Conservation (phyloP, 2,797 vertebrate species). For the Crotalus adamanteus region DNA sequence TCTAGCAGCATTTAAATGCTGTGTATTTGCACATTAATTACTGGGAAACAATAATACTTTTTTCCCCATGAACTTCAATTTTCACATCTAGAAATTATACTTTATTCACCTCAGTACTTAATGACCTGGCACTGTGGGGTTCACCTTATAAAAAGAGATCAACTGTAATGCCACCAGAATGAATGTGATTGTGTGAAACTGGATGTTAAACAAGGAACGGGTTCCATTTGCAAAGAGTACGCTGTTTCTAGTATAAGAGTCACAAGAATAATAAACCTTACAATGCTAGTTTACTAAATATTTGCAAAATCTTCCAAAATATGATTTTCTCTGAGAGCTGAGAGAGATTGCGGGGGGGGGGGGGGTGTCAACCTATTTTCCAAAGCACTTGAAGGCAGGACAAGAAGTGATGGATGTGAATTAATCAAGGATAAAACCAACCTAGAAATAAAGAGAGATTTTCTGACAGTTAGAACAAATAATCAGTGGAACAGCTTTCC, state of each 20-base stretch:
- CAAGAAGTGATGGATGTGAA: background rate
- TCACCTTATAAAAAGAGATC: constrained; percentile 11
- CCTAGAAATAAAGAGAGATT: background rate
- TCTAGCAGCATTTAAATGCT: constrained; percentile 5
- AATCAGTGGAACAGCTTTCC: background rate
- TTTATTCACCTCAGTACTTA: background rate
- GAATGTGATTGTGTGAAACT: background rate
- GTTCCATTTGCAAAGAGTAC: background rate
- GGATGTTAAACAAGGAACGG: background rate
- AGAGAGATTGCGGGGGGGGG: background rate
- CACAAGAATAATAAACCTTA: background rate
- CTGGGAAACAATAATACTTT: background rate
- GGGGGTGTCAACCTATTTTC: background rate
- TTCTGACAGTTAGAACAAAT: background rate
- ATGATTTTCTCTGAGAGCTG: background rate
- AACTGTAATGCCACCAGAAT: background rate
- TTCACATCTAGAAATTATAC: constrained; percentile 14
- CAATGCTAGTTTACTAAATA: background rate
- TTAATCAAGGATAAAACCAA: background rate
- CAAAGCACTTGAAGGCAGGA: background rate
- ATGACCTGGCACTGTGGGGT: background rate
- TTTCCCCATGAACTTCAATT: constrained; percentile 7
- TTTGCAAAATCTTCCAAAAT: background rate
- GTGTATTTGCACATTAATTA: constrained; percentile 19
- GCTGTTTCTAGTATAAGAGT: background rate